Conservation (phyloP, 2,797 vertebrate genomes). For the Enoplosus armatus region DNA sequence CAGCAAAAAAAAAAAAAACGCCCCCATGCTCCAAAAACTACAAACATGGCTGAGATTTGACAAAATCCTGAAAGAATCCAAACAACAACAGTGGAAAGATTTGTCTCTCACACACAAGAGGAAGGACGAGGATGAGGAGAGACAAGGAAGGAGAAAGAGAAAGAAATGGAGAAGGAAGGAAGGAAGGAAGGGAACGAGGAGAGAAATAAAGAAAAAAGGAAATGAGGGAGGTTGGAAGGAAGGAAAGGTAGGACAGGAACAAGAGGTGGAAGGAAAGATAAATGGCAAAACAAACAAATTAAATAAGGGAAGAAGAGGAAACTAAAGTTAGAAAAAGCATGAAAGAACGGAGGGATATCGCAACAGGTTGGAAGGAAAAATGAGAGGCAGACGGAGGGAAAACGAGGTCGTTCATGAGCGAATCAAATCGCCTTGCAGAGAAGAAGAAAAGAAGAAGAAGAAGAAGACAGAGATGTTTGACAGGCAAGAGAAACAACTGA, state of each 20-base stretch:
- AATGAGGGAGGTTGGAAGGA: rapidly evolving
- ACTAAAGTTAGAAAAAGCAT: background rate
- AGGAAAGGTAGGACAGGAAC: background rate
- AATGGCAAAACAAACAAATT: background rate
- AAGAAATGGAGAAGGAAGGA: background rate
- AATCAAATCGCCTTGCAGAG: conserved; percentile 30
- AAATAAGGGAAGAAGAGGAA: background rate
- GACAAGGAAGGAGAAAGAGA: background rate
- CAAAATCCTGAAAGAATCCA: conserved; percentile 71
- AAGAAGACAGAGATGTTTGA: conserved; percentile 51
- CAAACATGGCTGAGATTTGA: conserved; percentile 75
- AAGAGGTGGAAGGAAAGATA: background rate
- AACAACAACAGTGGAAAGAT: conserved; percentile 68
- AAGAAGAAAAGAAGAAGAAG: conserved; percentile 42
- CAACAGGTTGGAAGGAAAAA: too few relatives aligned
- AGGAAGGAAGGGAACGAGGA: background rate
- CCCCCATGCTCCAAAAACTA: conserved; percentile 60
- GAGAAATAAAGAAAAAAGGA: background rate
- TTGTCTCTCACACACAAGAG: conserved; percentile 15
- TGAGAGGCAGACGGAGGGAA: background rate
- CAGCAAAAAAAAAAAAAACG: background rate
- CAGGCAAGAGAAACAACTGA: conserved; percentile 45
- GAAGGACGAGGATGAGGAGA: background rate
- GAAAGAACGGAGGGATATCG: background rate
- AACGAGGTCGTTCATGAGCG: background rate